Conservation (phyloP, 2,113 vertebrate species). For the Scytalopus superciliaris region DNA sequence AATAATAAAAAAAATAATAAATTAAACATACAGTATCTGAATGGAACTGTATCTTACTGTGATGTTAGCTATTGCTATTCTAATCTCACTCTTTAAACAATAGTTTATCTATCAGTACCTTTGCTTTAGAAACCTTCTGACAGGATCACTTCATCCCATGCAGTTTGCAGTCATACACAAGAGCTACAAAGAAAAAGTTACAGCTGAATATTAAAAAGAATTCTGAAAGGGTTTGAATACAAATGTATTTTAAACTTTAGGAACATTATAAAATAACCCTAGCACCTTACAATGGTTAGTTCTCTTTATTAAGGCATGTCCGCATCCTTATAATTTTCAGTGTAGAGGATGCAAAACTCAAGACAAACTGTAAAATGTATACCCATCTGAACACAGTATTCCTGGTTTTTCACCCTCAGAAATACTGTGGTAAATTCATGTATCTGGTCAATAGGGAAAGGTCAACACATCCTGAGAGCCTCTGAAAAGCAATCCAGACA, state of each 20-base stretch:
- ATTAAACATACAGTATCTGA: background rate
- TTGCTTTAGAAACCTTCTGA: background rate
- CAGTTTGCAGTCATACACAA: background rate
- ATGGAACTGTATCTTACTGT: background rate
- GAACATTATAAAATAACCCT: background rate
- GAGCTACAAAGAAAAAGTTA: background rate
- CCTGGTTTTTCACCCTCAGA: background rate
- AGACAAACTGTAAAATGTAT: background rate
- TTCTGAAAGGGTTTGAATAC: background rate
- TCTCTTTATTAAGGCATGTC: background rate
- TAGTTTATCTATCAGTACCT: background rate
- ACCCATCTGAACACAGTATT: background rate
- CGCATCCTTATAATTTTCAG: background rate
- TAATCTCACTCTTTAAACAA: background rate
- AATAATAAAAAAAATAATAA: background rate
- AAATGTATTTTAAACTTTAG: background rate
- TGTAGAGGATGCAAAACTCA: background rate
- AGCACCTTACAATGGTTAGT: background rate
- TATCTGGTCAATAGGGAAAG: slow-evolving; percentile 25
- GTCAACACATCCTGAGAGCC: slow-evolving; percentile 24
- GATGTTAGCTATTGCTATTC: background rate
- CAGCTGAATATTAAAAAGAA: background rate
- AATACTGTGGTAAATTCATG: background rate
- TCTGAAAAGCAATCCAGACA: slow-evolving; percentile 1
- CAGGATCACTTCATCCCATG: background rate